Base-by-base conservation (phyloP, 2,113 vertebrate genomes). In the Hystrix cristata region DNA sequence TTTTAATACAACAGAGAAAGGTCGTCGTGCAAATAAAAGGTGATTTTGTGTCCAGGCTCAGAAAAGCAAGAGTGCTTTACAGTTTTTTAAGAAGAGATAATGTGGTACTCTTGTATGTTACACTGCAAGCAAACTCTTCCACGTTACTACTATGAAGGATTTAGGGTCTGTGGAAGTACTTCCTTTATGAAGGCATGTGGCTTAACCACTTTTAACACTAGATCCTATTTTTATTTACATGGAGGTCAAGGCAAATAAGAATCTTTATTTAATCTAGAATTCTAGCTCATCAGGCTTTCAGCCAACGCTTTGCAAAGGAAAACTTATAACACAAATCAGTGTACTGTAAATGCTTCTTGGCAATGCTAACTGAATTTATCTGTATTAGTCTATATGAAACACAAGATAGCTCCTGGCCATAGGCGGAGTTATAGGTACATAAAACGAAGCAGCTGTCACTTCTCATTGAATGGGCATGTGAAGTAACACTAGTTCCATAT, bases 171-270 rank as follows among this genome's bases (percentile, higher is more conserved):
- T 62, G 71, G 53, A 97, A 95, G 96, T 65, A 55, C 87, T 94
- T 95, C 62, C 90, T 97, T 97, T 97, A 97, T 94, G 18, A 72
- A 67, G 87, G 81, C 16, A 0, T 25, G 53, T 91, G 91, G 85
- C 95, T 98, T 97, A 98, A 90, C 60, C 95, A 97, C 90, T 96
- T 98, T 96, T 82, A 90, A 97, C 94, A 92, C 87, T 72, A 57
- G 29, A 53, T 76, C 34, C 82, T 79, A 64, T 94, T 97, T 98
- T 98, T 97, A 98, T 96, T 98, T 98, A 97, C 95, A 95, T 85
- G 65, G 72, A 92, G 25, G 82, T 69, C 96, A 80, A 97, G 93
- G 48, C 79, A 96, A 97, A 97, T 65, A 91, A 96, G 60, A 91
- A 97, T 19, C 88, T 53, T 90, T 95, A 67, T 87, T 97, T 96